Base-by-base conservation (phyloP, 2,888 invertebrate species). In the Volucella zonaria region DNA sequence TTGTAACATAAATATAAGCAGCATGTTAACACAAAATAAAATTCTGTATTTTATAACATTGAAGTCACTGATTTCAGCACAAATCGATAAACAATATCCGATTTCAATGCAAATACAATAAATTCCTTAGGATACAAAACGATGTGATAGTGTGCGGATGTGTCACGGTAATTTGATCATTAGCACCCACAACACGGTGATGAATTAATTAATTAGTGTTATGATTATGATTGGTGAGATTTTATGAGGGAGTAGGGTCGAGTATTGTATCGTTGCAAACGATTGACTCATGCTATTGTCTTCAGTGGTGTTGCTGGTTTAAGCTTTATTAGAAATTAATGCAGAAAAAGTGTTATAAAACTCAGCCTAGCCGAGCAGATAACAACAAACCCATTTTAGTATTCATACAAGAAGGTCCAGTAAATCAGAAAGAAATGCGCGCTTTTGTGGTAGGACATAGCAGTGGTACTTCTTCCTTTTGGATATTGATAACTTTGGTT, bases 371-470 rank as follows among this genome's bases (percentile, higher is more conserved):
- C 2, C 23, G 18, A 56, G 42, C 14, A 12, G 40, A n/a, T 38
- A 15, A 51, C 23, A 23, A 66, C 54, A 75, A 49, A 75, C 3
- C 0, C 3, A 3, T 8, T 3, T 58, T 12, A n/a, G 70, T 43
- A 4, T 42, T 40, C 58, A n/a, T 51, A 8, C 14, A 12, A 23
- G 10, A 38, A 54, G 14, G 54, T 67, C 10, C 49, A 49, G 12
- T 42, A 38, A n/a, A 67, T 8, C 10, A n/a, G 18, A 66, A 11
- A 18, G 31, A 43, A 3, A 78, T 82, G 82, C 73, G 42, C 3
- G 23, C 67, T 49, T 62, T 78, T 62, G n/a, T 78, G 78, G 82
- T 78, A 74, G n/a, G 76, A 23, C 38, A 18, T 49, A 31, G 31
- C 31, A 6, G 8, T 12, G 3, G 3, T 51, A 14, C 6, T 42